phyloP scores from a whole-genome alignment of 1,140 invertebrate species.

The Rhopalosiphum padi region DNA sequence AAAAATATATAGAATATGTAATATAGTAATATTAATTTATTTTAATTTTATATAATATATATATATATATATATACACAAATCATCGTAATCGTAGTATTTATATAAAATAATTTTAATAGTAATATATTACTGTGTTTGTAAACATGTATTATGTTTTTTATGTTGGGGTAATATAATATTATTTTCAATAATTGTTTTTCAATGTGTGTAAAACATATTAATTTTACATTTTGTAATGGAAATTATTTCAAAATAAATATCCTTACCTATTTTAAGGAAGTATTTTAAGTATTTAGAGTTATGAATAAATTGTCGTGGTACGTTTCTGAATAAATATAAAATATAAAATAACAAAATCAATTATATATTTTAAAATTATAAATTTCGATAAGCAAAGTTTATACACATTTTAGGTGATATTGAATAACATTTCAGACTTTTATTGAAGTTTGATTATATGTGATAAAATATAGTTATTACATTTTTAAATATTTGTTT shows the following conservation, averaged over 20 bases:
- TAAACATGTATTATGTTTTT: background rate
- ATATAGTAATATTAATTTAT: too few species aligned
- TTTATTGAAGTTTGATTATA: rapidly evolving
- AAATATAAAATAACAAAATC: too few species aligned
- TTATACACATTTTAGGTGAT: too few species aligned
- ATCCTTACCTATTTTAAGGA: too few species aligned
- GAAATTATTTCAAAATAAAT: background rate
- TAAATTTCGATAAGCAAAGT: too few species aligned
- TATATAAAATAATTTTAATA: background rate
- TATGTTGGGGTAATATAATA: background rate
- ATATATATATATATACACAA: background rate
- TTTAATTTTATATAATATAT: too few species aligned
- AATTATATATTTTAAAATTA: too few species aligned
- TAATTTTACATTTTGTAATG: background rate
- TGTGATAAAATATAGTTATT: background rate
- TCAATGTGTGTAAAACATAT: background rate
- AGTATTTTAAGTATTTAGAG: too few species aligned
- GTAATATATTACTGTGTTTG: background rate
- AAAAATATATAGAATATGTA: too few species aligned
- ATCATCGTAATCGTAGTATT: background rate
- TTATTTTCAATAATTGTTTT: background rate
- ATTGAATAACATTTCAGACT: background rate
- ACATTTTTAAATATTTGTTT: background rate
- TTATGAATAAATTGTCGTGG: background rate
- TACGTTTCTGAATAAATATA: background rate